These are phyloP conservation scores for Oxyscelio sp. DNA, from an alignment of 2,888 invertebrate species.

Conservation along the genomic window DNA sequence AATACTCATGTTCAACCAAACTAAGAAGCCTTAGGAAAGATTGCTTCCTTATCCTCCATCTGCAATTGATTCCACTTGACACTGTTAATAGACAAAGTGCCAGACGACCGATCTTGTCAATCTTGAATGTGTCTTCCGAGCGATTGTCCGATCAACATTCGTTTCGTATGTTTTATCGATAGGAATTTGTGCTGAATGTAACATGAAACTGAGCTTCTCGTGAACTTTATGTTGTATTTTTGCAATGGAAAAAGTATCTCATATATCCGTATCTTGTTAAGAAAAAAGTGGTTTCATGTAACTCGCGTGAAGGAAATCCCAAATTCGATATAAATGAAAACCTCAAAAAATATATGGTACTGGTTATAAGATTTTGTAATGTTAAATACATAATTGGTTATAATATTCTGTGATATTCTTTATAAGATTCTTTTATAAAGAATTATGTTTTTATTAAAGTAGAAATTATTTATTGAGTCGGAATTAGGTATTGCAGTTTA, in stretches of 20 bases:
- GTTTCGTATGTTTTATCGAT: not conserved
- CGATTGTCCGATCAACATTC: conserved; percentile 10
- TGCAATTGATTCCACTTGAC: conserved; percentile 24
- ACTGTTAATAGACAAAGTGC: conserved; percentile 26
- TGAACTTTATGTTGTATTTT: not conserved
- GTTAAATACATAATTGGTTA: no score
- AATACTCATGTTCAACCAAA: conserved; percentile 16
- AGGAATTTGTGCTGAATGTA: conserved; percentile 2
- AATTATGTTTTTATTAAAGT: no score
- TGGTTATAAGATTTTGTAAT: no score
- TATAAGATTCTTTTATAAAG: no score
- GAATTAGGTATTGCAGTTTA: no score
- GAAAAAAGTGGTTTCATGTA: not conserved
- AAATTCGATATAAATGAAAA: no score
- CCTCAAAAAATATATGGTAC: no score
- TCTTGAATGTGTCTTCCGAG: conserved; percentile 4
- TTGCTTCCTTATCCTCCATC: conserved; percentile 14
- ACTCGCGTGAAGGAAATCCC: no score
- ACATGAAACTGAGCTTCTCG: conserved; percentile 6
- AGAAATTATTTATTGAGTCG: no score
- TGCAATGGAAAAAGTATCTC: no score
- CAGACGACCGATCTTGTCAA: not conserved
- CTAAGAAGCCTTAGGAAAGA: conserved; percentile 39
- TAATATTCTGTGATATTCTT: no score
- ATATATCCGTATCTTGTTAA: conserved; percentile 5